These are phyloP conservation scores for Clivina fossor DNA, from an alignment of 2,888 invertebrate species.

Conservation along the genomic window DNA sequence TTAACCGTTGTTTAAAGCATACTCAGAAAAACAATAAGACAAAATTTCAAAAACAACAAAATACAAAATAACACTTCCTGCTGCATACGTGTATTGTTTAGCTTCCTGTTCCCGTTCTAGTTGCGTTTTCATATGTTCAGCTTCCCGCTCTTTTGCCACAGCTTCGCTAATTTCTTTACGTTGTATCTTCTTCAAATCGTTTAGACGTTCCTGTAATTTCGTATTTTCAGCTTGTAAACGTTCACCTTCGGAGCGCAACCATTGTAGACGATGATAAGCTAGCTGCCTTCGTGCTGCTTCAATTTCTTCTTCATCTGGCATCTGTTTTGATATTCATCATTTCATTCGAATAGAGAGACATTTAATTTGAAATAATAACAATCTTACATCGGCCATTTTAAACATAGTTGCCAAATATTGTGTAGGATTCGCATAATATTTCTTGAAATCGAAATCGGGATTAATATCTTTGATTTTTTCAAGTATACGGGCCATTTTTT, in stretches of 20 bases:
- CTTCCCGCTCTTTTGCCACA: slow-evolving; percentile 42
- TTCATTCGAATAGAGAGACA: background rate
- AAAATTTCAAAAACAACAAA: no score
- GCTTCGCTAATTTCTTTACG: slow-evolving; percentile 43
- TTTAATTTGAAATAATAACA: background rate
- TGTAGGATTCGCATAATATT: slow-evolving; percentile 44
- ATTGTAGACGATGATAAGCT: slow-evolving; percentile 50
- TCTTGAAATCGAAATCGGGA: slow-evolving; percentile 50
- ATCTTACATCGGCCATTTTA: slow-evolving; percentile 40
- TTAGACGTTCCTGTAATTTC: slow-evolving; percentile 45
- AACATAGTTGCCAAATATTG: slow-evolving; percentile 45
- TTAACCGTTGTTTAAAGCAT: no score
- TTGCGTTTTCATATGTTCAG: slow-evolving; percentile 44
- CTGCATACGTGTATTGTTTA: slow-evolving; percentile 46
- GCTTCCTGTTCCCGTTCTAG: slow-evolving; percentile 46
- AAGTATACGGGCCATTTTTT: slow-evolving; percentile 49
- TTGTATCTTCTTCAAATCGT: slow-evolving; percentile 46
- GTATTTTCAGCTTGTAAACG: slow-evolving; percentile 49
- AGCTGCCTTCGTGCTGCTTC: slow-evolving; percentile 48
- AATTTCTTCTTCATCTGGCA: slow-evolving; percentile 44
- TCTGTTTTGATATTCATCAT: slow-evolving; percentile 34
- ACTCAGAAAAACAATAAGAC: no score
- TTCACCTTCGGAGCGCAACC: slow-evolving; percentile 51
- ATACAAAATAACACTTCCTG: no score
- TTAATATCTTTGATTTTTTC: slow-evolving; percentile 47